Conservation (phyloP, 2,113 vertebrate species). For the Chaenocephalus aceratus region DNA sequence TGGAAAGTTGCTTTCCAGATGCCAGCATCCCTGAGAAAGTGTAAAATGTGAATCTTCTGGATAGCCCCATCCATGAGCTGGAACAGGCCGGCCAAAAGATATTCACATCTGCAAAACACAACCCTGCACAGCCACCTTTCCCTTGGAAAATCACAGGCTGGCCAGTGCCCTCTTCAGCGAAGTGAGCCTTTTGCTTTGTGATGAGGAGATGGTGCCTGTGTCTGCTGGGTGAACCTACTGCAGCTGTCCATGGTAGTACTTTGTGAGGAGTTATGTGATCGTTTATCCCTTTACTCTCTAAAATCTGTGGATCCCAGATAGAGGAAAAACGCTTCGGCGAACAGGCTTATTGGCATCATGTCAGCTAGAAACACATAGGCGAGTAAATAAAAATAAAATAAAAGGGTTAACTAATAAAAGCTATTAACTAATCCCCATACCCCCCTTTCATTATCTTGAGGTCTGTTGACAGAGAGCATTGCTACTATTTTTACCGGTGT, state of each 20-base stretch:
- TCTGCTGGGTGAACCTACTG: constrained; percentile 58
- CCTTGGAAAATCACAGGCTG: constrained; percentile 10
- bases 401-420: constrained; percentile 68
- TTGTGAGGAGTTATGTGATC: constrained; percentile 33
- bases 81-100: constrained; percentile 51
- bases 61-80: constrained; percentile 57
- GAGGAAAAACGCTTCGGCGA: constrained; percentile 48
- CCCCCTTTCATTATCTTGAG: constrained; percentile 60
- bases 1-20: constrained; percentile 81
- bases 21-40: constrained; percentile 86
- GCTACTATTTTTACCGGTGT: constrained; percentile 50
- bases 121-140: constrained; percentile 28
- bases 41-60: constrained; percentile 66
- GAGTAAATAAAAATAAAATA: constrained; percentile 65
- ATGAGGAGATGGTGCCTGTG: constrained; percentile 66
- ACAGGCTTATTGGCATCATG: constrained; percentile 61
- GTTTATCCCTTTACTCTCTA: constrained; percentile 37
- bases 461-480: constrained; percentile 68
- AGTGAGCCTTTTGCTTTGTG: constrained; percentile 11
- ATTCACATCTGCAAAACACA: constrained; percentile 57
- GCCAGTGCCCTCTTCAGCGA: not conserved
- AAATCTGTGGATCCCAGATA: constrained; percentile 49
- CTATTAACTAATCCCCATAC: constrained; percentile 51
- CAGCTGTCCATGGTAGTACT: constrained; percentile 72
- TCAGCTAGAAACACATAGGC: constrained; percentile 60